Evolutionary conservation across 1,140 invertebrate genomes (phyloP).

Genomic region (Drosophila varians): DNA sequence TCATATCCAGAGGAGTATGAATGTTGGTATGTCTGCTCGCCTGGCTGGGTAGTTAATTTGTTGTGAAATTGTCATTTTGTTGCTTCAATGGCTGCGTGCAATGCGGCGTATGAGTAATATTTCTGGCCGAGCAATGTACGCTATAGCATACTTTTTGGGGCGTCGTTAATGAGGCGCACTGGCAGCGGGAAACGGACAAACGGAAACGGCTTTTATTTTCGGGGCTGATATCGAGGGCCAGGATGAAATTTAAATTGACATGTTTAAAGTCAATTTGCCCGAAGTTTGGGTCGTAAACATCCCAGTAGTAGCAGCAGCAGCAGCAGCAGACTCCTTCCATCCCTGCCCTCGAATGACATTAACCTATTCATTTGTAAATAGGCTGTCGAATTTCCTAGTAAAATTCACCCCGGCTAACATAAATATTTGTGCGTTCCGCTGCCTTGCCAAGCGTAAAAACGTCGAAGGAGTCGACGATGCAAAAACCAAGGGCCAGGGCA

Average conservation of each 20-base stretch:
- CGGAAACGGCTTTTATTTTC: slow-evolving; percentile 13
- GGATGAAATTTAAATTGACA: slow-evolving; percentile 65
- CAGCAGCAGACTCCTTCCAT: slow-evolving; percentile 14
- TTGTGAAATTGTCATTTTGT: slow-evolving; percentile 81
- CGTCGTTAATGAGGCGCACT: slow-evolving; percentile 58
- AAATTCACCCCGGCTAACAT: slow-evolving; percentile 59
- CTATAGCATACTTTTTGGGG: slow-evolving; percentile 39
- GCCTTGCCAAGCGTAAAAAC: slow-evolving; percentile 70
- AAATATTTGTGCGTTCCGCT: slow-evolving; percentile 77
- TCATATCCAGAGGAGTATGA: slow-evolving; percentile 4
- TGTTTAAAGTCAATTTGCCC: slow-evolving; percentile 78
- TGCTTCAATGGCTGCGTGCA: slow-evolving; percentile 75
- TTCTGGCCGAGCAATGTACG: slow-evolving; percentile 39
- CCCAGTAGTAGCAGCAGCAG: background rate
- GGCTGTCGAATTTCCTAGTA: slow-evolving; percentile 72
- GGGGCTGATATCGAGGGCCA: background rate
- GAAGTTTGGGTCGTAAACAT: slow-evolving; percentile 69
- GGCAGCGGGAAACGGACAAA: slow-evolving; percentile 1
- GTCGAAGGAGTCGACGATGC: slow-evolving; percentile 29
- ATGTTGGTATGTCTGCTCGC: slow-evolving; percentile 44
- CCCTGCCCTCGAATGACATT: slow-evolving; percentile 50
- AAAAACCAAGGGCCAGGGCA: slow-evolving; percentile 17
- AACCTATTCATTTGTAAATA: slow-evolving; percentile 82
- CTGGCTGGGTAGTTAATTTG: slow-evolving; percentile 75
- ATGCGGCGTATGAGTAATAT: slow-evolving; percentile 80